Evolutionary conservation across 2,797 vertebrate species (phyloP).

Genomic region (Champsocephalus esox): DNA sequence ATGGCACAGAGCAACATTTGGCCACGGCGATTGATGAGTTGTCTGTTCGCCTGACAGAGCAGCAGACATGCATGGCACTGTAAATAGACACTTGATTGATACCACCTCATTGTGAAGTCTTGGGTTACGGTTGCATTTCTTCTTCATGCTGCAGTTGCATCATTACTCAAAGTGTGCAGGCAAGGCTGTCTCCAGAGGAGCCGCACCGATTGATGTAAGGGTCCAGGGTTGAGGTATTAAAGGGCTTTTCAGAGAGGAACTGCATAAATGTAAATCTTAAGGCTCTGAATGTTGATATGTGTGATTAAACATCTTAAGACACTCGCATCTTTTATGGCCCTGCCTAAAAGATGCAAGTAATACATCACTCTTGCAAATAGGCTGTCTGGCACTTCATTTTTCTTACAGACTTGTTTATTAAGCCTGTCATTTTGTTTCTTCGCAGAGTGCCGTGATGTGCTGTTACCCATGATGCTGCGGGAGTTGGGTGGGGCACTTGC

Average conservation of each 20-base stretch:
- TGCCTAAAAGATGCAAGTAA: conserved; percentile 22
- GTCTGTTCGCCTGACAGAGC: conserved; percentile 47
- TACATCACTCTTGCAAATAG: neutral
- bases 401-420: conserved; percentile 31
- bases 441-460: conserved; percentile 94
- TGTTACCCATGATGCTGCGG: conserved; percentile 95
- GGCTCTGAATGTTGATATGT: conserved; percentile 31
- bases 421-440: conserved; percentile 67
- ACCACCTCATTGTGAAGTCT: conserved; percentile 32
- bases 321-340: conserved; percentile 1
- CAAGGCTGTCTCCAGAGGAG: conserved; percentile 52
- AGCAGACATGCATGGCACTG: conserved; percentile 45
- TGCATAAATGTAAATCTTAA: conserved; percentile 27
- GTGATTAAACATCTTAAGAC: conserved; percentile 11
- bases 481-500: conserved; percentile 90
- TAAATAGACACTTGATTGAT: conserved; percentile 68
- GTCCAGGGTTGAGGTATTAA: conserved; percentile 21
- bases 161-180: conserved; percentile 60
- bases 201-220: conserved; percentile 37
- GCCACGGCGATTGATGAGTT: conserved; percentile 57
- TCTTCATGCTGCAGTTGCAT: conserved; percentile 48
- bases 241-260: conserved; percentile 22
- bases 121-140: conserved; percentile 43
- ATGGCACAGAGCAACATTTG: conserved; percentile 4
- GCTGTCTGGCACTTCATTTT: neutral